Evolutionary conservation across 2,888 invertebrate species (phyloP).

Genomic region (Corbicula japonica): DNA sequence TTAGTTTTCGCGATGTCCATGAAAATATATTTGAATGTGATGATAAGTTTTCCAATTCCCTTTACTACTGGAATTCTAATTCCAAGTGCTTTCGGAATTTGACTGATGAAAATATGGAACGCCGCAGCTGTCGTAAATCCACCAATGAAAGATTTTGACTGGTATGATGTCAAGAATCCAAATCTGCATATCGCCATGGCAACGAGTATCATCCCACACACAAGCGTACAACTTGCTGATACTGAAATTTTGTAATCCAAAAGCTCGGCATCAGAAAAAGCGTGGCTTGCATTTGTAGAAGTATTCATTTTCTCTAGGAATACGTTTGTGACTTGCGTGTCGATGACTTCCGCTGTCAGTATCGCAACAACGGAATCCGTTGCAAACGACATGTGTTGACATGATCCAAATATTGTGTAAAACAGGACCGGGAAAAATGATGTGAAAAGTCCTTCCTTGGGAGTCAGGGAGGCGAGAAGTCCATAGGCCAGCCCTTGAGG

Average conservation of each 20-base stretch:
- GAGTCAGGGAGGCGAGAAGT: constrained; percentile 75
- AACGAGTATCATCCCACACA: constrained; percentile 72
- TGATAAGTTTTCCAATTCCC: constrained; percentile 71
- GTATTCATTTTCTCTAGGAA: constrained; percentile 6
- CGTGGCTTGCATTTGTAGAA: neutral
- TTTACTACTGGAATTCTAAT: constrained; percentile 62
- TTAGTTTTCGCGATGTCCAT: constrained; percentile 89
- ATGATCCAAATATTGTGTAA: constrained; percentile 80
- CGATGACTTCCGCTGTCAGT: constrained; percentile 77
- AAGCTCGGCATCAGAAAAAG: constrained; percentile 34
- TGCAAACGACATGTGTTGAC: constrained; percentile 77
- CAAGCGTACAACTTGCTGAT: constrained; percentile 70
- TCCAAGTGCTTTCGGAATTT: constrained; percentile 72
- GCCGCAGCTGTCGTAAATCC: constrained; percentile 79
- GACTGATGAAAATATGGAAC: constrained; percentile 77
- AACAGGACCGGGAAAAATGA: constrained; percentile 79
- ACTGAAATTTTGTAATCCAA: constrained; percentile 67
- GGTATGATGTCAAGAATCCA: constrained; percentile 76
- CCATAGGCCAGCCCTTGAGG: constrained; percentile 83
- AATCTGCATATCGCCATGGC: constrained; percentile 69
- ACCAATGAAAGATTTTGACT: constrained; percentile 77
- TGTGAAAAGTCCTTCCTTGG: constrained; percentile 78
- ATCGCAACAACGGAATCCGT: constrained; percentile 80
- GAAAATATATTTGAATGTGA: constrained; percentile 89
- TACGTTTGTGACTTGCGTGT: constrained; percentile 42